A percentile compares a stretch with the other conserved stretches of the same genome.
phyloP scores from a whole-genome alignment of 2,113 vertebrate genomes.

The Heterotilapia buettikoferi region DNA sequence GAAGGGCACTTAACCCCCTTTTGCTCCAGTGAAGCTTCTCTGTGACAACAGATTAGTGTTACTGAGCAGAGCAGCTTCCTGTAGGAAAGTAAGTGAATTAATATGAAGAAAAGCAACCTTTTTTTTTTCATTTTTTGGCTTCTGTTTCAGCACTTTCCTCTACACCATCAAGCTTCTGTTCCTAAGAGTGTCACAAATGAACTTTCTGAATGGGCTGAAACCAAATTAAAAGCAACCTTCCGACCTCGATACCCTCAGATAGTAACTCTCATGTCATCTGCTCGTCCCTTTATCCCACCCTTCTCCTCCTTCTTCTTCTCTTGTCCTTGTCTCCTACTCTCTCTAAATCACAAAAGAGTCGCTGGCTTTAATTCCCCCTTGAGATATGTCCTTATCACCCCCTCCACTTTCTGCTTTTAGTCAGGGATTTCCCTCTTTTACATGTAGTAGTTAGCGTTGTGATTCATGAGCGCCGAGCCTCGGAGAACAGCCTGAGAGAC shows the following conservation, averaged over 20 bases:
- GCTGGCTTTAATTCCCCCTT: conserved; percentile 23
- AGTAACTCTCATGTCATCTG: neutral
- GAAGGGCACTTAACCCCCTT: conserved; percentile 52
- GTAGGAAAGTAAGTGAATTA: neutral
- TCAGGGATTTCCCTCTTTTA: conserved; percentile 57
- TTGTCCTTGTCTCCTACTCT: neutral
- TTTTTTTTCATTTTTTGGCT: neutral
- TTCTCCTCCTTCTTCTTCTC: neutral
- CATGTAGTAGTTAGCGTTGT: conserved; percentile 45
- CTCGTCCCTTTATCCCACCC: neutral
- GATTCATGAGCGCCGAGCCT: conserved; percentile 50
- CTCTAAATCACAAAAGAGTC: conserved; percentile 7
- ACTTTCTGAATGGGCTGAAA: neutral
- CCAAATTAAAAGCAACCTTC: conserved; percentile 8
- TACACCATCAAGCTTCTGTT: neutral
- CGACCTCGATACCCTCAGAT: neutral
- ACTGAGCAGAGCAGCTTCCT: neutral
- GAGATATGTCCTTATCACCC: conserved; percentile 37
- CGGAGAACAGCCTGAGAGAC: conserved; percentile 22
- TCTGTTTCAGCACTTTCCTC: neutral
- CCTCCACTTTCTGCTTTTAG: conserved; percentile 11
- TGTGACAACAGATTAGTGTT: conserved; percentile 29
- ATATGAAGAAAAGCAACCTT: neutral
- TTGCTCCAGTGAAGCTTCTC: conserved; percentile 32
- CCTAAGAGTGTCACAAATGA: neutral